phyloP scores from a whole-genome alignment of 2,888 invertebrate species.

The Caenorhabditis sinica region DNA sequence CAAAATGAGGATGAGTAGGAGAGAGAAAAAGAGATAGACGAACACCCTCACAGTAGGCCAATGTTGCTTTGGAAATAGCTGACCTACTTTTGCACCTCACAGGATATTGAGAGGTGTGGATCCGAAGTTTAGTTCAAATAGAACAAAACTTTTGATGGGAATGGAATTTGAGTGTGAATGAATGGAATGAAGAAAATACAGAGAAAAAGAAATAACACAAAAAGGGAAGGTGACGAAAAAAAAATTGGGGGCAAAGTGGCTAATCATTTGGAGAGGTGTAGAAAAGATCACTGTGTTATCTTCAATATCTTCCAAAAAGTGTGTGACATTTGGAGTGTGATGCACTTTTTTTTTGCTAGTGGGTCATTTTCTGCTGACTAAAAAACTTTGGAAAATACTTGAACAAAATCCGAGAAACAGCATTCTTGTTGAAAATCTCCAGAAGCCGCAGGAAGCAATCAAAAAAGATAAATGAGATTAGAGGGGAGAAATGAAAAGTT shows the following conservation, averaged over 20 bases:
- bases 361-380: neutral
- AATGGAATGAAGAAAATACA: neutral
- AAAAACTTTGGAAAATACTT: neutral
- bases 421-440: constrained; percentile 27
- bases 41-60: constrained; percentile 10
- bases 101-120: neutral
- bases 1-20: constrained; percentile 5
- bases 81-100: constrained; percentile 55
- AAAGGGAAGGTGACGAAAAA: constrained; percentile 38
- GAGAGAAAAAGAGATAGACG: neutral
- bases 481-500: constrained; percentile 29
- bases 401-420: neutral
- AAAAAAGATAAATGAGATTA: constrained; percentile 22
- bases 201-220: constrained; percentile 1
- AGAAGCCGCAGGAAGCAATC: constrained; percentile 5
- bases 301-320: constrained; percentile 31
- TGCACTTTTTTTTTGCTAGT: too few species aligned
- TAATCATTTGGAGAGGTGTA: constrained; percentile 20
- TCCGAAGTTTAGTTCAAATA: constrained; percentile 54
- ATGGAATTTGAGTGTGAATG: neutral
- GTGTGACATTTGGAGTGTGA: constrained; percentile 26
- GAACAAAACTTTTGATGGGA: constrained; percentile 23
- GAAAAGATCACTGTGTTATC: constrained; percentile 42
- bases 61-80: constrained; percentile 42
- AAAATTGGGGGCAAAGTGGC: constrained; percentile 44